Evolutionary conservation across 2,797 vertebrate genomes (phyloP).

Genomic region (Fistularia commersonii): DNA sequence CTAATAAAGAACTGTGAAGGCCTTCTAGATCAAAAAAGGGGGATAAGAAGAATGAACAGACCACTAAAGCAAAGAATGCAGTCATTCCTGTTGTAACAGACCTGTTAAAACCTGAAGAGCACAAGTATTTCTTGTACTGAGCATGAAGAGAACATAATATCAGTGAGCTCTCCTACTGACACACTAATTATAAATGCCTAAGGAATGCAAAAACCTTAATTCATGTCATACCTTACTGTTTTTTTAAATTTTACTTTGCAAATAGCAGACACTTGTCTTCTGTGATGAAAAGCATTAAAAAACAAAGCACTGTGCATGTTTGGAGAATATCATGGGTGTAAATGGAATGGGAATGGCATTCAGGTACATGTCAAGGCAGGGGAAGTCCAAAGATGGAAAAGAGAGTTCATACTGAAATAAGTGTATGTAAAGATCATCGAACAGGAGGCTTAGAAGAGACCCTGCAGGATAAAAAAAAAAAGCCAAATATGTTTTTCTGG

Average conservation of each 20-base stretch:
- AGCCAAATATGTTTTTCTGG: slow-evolving; percentile 22
- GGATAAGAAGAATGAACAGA: slow-evolving; percentile 20
- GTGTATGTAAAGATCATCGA: background rate
- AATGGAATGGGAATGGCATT: slow-evolving; percentile 4
- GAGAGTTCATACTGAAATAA: slow-evolving; percentile 32
- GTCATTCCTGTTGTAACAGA: slow-evolving; percentile 37
- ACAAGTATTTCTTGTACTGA: slow-evolving; percentile 39
- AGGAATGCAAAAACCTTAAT: slow-evolving; percentile 39
- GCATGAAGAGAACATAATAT: slow-evolving; percentile 39
- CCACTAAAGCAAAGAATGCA: slow-evolving; percentile 44
- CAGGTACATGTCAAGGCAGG: slow-evolving; percentile 20
- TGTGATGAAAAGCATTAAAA: background rate
- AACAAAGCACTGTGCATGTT: background rate
- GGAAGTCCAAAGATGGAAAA: slow-evolving; percentile 11
- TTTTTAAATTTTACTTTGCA: background rate
- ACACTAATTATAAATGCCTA: slow-evolving; percentile 37
- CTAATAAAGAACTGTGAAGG: too few relatives aligned
- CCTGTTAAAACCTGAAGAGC: slow-evolving; percentile 71
- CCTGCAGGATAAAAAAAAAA: slow-evolving; percentile 25
- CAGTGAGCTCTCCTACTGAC: slow-evolving; percentile 27
- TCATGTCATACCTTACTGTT: slow-evolving; percentile 1
- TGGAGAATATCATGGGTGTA: slow-evolving; percentile 1
- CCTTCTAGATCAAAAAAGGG: slow-evolving; percentile 2
- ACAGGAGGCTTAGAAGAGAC: slow-evolving; percentile 32
- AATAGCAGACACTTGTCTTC: too few relatives aligned